Conservation (phyloP, 2,888 invertebrate genomes). For the Bellardia bayeri region DNA sequence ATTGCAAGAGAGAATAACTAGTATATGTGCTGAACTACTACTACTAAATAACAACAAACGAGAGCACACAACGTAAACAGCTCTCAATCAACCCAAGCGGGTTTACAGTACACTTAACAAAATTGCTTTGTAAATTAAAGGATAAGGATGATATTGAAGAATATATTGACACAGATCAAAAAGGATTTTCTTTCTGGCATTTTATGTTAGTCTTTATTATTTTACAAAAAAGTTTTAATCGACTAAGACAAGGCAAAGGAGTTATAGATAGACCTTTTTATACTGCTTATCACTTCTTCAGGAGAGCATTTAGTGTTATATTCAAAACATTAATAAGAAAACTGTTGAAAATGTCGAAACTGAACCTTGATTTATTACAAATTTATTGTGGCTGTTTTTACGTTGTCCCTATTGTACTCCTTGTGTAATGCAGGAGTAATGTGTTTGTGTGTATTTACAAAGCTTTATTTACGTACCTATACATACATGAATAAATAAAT, state of each 20-base stretch:
- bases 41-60: slow-evolving; percentile 27
- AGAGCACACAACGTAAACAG: neutral
- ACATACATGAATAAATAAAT: slow-evolving; percentile 12
- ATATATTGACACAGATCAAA: no score
- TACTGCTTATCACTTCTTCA: no score
- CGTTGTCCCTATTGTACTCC: neutral
- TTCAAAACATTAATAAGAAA: no score
- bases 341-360: no score
- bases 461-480: slow-evolving; percentile 28
- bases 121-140: neutral
- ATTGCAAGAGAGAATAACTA: slow-evolving; percentile 30
- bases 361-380: neutral
- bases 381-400: neutral
- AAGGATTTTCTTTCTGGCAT: no score
- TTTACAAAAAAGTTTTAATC: no score
- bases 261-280: no score
- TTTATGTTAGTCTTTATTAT: no score
- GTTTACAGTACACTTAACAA: slow-evolving; percentile 7
- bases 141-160: neutral
- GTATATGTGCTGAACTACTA: neutral
- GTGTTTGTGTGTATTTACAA: slow-evolving; percentile 9
- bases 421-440: neutral
- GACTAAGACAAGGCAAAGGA: no score
- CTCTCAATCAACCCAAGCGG: neutral
- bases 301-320: no score